These are phyloP conservation scores for Drosophila murphyi DNA, from an alignment of 1,140 invertebrate species.

Conservation along the genomic window DNA sequence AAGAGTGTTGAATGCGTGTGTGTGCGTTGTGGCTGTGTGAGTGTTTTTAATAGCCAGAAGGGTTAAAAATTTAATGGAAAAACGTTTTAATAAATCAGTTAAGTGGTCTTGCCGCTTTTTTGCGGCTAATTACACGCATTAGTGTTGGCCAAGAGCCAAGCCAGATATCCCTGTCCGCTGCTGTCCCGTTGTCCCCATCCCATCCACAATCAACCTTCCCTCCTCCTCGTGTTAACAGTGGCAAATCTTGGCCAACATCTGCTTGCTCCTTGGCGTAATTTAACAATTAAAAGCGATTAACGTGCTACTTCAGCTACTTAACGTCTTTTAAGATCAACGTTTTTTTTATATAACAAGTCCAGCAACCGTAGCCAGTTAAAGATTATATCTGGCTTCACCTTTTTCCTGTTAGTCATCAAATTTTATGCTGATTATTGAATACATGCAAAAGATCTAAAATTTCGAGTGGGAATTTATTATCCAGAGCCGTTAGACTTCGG, in stretches of 20 bases:
- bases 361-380: background rate
- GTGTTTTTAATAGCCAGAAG: conserved; percentile 80
- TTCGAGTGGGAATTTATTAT: conserved; percentile 36
- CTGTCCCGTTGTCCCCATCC: background rate
- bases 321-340: conserved; percentile 53
- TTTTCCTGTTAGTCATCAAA: conserved; percentile 52
- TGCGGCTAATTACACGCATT: conserved; percentile 83
- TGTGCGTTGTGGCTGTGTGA: conserved; percentile 37
- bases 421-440: conserved; percentile 65
- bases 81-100: conserved; percentile 83
- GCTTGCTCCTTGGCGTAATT: conserved; percentile 57
- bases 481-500: background rate
- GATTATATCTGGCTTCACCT: conserved; percentile 28
- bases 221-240: background rate
- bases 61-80: conserved; percentile 83
- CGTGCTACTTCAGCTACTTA: conserved; percentile 62
- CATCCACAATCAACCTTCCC: background rate
- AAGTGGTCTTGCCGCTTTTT: conserved; percentile 83
- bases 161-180: conserved; percentile 1
- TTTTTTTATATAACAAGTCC: conserved; percentile 34
- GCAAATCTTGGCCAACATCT: background rate
- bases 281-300: conserved; percentile 83
- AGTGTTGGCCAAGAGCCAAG: conserved; percentile 64
- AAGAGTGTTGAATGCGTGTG: conserved; percentile 41
- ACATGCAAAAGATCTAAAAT: conserved; percentile 18